These are phyloP conservation scores for Euthynnus affinis DNA, from an alignment of 2,797 vertebrate genomes.

Conservation along the genomic window DNA sequence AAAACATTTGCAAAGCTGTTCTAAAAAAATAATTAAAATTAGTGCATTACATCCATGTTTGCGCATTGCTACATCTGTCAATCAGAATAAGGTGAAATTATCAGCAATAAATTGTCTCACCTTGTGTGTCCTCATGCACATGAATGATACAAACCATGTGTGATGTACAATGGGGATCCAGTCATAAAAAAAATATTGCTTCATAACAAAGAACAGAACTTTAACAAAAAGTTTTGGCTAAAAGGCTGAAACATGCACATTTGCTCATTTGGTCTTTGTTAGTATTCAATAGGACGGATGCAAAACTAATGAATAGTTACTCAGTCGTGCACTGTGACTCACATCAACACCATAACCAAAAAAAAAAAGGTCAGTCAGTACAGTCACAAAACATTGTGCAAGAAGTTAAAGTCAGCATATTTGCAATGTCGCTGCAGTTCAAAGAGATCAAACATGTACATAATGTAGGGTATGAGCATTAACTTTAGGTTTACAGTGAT, in stretches of 20 bases:
- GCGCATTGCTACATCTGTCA: background rate
- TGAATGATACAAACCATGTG: no score
- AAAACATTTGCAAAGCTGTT: no score
- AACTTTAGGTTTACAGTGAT: slow-evolving; percentile 27
- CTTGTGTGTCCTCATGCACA: background rate
- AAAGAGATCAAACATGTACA: background rate
- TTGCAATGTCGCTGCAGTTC: background rate
- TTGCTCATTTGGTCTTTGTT: background rate
- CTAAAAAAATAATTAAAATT: no score
- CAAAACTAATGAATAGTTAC: background rate
- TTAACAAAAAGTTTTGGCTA: background rate
- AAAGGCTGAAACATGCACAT: slow-evolving; percentile 3
- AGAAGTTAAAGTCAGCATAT: background rate
- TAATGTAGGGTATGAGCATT: background rate
- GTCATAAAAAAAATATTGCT: no score
- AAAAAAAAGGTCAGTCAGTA: background rate
- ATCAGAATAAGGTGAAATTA: background rate
- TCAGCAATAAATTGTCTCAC: background rate
- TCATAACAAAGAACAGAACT: no score
- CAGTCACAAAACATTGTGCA: background rate
- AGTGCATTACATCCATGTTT: no score
- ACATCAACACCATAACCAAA: no score
- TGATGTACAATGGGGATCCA: no score
- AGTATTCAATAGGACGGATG: background rate
- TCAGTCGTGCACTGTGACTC: background rate